Evolutionary conservation across 2,113 vertebrate genomes (phyloP), one percentile per base, ranked within the genome.

Genomic region (Ardeotis arabs): DNA sequence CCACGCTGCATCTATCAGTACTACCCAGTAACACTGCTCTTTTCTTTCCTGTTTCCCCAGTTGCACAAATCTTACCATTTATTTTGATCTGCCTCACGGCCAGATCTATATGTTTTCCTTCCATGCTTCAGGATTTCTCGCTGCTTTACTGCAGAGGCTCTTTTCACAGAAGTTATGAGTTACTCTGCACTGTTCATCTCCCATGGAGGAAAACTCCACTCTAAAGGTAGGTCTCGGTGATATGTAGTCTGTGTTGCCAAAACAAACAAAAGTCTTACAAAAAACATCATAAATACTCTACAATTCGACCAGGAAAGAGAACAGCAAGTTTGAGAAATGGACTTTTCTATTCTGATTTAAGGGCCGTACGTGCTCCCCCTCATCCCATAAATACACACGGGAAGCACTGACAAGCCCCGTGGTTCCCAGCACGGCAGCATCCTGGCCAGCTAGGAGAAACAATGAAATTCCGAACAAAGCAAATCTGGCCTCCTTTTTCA

Each of bases 311-410:
- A 52, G 68, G 39, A 56, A 73, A 85, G 77, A 63, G 28, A 73
- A 67, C 27, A 63, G n/a, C 13, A 33, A 6, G 13, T 60, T 62
- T 80, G 58, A 73, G 88, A 88, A 62, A 60, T 28, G 8, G 25
- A 10, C 41, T 47, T 78, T 27, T 63, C 59, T 53, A 4, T 58
- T 58, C 59, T 53, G 35, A 41, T 28, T 81, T 58, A 12, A 33
- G 73, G 53, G 44, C 56, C 19, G 47, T 22, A 20, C 25, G 22
- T 18, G 1, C 29, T 73, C 9, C 33, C 33, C 25, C n/a, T 24
- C 47, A 3, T 2, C 6, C 6, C 21, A 73, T 27, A 9, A 62
- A 33, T 14, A 12, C 3, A 2, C 9, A 5, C 2, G 8, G 73
- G 49, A 74, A 56, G 33, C 56, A 31, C n/a, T 47, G 50, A 53